Evolutionary conservation across 2,888 invertebrate genomes (phyloP), one percentile per base, ranked within the genome.

Genomic region (Cybosia mesomella): DNA sequence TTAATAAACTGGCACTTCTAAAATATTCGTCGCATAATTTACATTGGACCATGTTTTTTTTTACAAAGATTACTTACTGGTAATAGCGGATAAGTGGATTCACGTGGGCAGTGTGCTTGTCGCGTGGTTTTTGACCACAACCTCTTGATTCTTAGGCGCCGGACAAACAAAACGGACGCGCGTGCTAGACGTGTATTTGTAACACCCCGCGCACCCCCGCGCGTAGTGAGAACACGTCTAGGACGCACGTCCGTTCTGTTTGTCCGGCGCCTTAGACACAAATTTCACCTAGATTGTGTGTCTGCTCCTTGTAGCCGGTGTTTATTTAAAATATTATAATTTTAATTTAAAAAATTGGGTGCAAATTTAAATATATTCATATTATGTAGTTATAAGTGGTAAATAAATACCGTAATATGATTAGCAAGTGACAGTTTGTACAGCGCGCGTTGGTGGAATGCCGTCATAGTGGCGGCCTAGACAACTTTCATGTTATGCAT

Each of bases 401-500:
- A 7, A 43, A 43, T 43, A 43, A 22, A 61, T 55, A 53, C 54
- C 39, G 21, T 61, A 66, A 60, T 66, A 61, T 21, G 49, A 43
- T 55, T 43, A 53, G n/a, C 55, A 55, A 4, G 15, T 49, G 49
- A 7, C n/a, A 49, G 49, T n/a, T 18, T 49, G 7, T 18, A 49
- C 49, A n/a, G n/a, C 49, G n/a, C n/a, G 49, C 9, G n/a, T 49
- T 9, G 15, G 8, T 11, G 63, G 66, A 66, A 66, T 66, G 57
- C 34, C 18, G 61, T 66, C 39, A 54, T 66, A 43, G 61, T 57
- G 58, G 49, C 49, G 49, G n/a, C n/a, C n/a, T 9, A 7, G 71
- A 70, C 66, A 70, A 79, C 74, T 77, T 77, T 77, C 73, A 68
- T 76, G 49, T 60, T 13, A 67, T 28, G 57, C 58, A 63, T 67